Percentiles rank a stretch among this genome's conserved stretches.
These are phyloP conservation scores for Sinopyrophorus schimmeli DNA, from an alignment of 2,888 invertebrate species.

Conservation along the genomic window DNA sequence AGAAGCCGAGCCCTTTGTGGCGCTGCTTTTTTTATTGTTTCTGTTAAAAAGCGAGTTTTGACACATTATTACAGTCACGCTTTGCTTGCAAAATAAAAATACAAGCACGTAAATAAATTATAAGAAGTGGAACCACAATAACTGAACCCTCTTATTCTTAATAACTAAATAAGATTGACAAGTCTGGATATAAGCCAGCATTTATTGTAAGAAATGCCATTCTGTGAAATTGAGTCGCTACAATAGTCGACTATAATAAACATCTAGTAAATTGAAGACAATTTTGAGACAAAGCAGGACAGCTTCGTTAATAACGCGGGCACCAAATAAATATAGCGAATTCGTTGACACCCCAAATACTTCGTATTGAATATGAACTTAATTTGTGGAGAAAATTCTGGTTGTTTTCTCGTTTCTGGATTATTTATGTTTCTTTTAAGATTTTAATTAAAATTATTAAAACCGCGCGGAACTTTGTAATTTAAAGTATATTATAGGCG, in stretches of 20 bases:
- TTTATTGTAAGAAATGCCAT: conserved; percentile 37
- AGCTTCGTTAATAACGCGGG: conserved; percentile 35
- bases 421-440: not conserved
- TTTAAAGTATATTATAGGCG: too few species aligned
- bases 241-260: conserved; percentile 39
- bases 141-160: conserved; percentile 25
- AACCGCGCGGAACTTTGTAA: too few species aligned
- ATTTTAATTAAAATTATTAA: too few species aligned
- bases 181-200: conserved; percentile 32
- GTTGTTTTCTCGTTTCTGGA: conserved; percentile 3
- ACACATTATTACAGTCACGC: not conserved
- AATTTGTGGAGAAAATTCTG: conserved; percentile 3
- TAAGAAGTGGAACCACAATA: conserved; percentile 14
- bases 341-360: conserved; percentile 30
- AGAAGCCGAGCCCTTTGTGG: too few species aligned
- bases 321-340: conserved; percentile 36
- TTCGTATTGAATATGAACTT: conserved; percentile 29
- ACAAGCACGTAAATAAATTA: not conserved
- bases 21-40: too few species aligned
- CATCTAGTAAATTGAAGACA: conserved; percentile 40
- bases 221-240: conserved; percentile 36
- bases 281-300: conserved; percentile 34
- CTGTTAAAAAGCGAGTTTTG: too few species aligned
- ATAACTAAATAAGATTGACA: conserved; percentile 33
- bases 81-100: conserved; percentile 1